These are phyloP conservation scores for Aspidapion aeneum DNA, from an alignment of 2,888 invertebrate genomes.

Conservation along the genomic window DNA sequence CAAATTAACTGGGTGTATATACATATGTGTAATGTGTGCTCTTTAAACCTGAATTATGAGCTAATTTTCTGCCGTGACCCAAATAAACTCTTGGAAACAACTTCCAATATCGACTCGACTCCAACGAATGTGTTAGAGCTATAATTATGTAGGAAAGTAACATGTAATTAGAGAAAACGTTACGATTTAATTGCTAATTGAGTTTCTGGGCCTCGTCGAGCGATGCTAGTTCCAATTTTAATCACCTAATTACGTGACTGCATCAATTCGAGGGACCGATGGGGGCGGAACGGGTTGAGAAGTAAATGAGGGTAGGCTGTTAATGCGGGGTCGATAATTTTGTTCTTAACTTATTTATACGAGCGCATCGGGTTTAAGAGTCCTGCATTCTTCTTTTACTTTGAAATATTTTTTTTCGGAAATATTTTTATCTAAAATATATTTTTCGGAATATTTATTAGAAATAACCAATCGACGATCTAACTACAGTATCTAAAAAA, in stretches of 20 bases:
- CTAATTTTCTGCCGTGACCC: neutral
- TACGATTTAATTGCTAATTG: slow-evolving; percentile 58
- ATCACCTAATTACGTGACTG: slow-evolving; percentile 56
- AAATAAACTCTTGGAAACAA: neutral
- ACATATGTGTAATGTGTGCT: no score
- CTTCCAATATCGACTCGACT: neutral
- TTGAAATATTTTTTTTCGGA: no score
- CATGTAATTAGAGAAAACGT: slow-evolving; percentile 57
- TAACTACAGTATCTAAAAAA: no score
- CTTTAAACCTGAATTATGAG: neutral
- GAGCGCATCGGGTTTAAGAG: no score
- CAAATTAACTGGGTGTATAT: neutral
- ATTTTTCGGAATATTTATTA: no score
- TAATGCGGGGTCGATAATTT: neutral
- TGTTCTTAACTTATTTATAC: neutral
- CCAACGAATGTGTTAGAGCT: slow-evolving; percentile 14
- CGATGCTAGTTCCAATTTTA: slow-evolving; percentile 55
- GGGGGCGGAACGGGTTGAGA: neutral
- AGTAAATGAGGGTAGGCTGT: neutral
- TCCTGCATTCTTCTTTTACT: no score
- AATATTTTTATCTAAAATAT: no score
- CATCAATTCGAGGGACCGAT: slow-evolving; percentile 1
- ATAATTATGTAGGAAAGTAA: slow-evolving; percentile 54
- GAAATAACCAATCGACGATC: no score
- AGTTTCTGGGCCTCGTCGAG: slow-evolving; percentile 52